Conservation (phyloP, 2,797 vertebrate genomes). For the Spatula versicolor region DNA sequence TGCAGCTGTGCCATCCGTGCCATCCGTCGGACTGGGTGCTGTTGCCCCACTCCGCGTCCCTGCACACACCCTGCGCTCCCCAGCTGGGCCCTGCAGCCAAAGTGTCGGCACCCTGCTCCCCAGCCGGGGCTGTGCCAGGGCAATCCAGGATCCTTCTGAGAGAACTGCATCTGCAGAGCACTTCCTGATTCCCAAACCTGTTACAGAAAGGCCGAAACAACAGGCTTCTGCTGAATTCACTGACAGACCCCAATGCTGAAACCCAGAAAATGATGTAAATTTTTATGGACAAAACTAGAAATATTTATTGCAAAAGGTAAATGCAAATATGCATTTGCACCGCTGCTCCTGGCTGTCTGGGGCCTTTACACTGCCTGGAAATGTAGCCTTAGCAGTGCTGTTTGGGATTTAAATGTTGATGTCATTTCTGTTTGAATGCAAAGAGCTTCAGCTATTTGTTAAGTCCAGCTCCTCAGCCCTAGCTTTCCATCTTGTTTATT, state of each 20-base stretch:
- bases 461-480: not conserved
- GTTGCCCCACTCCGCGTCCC: not conserved
- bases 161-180: rapidly evolving
- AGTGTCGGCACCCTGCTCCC: rapidly evolving
- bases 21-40: not conserved
- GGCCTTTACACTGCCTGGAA: not conserved
- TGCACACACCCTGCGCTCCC: rapidly evolving
- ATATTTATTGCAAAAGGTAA: constrained; percentile 50
- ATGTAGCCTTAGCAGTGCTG: not conserved
- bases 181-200: not conserved
- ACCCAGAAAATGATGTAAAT: constrained; percentile 25
- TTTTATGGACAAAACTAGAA: constrained; percentile 17
- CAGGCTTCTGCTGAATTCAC: not conserved
- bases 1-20: not conserved
- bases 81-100: not conserved
- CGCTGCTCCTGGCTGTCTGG: not conserved
- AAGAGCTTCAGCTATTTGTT: constrained; percentile 33
- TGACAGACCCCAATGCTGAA: constrained; percentile 3
- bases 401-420: constrained; percentile 43
- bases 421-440: constrained; percentile 38
- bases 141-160: not conserved
- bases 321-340: constrained; percentile 3
- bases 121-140: rapidly evolving
- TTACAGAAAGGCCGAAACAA: not conserved
- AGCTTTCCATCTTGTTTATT: constrained; percentile 10